A percentile compares a stretch with the other conserved stretches of the same genome.
phyloP scores from a whole-genome alignment of 2,113 vertebrate genomes.

The Sinosuthora webbiana region DNA sequence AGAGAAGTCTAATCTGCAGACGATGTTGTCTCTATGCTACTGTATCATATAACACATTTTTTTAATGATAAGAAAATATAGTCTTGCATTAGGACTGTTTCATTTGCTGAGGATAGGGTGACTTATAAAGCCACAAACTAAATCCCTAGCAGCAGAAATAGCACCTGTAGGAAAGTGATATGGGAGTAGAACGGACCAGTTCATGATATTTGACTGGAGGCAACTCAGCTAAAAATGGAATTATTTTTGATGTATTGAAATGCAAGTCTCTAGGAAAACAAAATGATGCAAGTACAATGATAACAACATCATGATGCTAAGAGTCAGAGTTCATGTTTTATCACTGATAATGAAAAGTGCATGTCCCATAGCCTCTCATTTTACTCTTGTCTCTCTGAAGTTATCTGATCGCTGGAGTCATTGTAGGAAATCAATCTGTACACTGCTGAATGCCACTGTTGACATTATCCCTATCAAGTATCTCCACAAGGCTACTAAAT shows the following conservation, averaged over 20 bases:
- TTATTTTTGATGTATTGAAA: background rate
- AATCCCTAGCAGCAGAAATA: background rate
- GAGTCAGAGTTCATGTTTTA: background rate
- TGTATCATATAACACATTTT: background rate
- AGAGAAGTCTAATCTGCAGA: background rate
- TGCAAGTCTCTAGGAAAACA: background rate
- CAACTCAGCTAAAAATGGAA: background rate
- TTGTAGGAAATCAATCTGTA: background rate
- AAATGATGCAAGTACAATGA: background rate
- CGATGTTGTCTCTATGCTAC: background rate
- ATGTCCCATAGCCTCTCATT: accelerated
- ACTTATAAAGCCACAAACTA: background rate
- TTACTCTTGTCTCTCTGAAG: background rate
- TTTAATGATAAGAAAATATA: background rate
- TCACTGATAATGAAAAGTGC: background rate
- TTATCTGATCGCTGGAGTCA: background rate
- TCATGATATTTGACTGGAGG: background rate
- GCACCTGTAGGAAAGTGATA: background rate
- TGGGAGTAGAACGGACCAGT: background rate
- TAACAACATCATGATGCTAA: background rate
- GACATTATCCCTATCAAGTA: background rate
- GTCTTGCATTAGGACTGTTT: background rate
- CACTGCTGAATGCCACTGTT: background rate
- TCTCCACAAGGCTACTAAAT: background rate
- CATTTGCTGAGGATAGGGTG: background rate